Evolutionary conservation across 1,140 invertebrate species (phyloP).

Genomic region (Scaptomyza graminum): DNA sequence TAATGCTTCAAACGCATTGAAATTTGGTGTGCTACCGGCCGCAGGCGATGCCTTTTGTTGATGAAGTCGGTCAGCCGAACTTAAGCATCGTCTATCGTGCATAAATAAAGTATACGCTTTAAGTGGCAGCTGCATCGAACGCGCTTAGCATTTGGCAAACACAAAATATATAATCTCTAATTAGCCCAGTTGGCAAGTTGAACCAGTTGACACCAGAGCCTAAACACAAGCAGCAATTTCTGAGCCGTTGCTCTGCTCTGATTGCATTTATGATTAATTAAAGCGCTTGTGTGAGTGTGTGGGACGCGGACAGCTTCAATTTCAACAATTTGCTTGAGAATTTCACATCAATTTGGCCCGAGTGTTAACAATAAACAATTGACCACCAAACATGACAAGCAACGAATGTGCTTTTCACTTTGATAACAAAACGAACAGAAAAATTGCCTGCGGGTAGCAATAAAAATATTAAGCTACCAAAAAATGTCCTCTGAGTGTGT

Average conservation of each 20-base stretch:
- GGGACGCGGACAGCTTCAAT: slow-evolving; percentile 48
- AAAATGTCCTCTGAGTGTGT: slow-evolving; percentile 7
- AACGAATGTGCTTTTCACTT: slow-evolving; percentile 48
- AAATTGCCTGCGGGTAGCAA: slow-evolving; percentile 45
- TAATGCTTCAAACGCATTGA: slow-evolving; percentile 78
- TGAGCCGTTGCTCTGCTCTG: background rate
- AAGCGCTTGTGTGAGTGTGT: slow-evolving; percentile 37
- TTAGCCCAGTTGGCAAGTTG: slow-evolving; percentile 11
- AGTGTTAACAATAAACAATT: slow-evolving; percentile 76
- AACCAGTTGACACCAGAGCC: background rate
- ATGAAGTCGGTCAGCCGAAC: slow-evolving; percentile 64
- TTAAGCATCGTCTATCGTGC: slow-evolving; percentile 18
- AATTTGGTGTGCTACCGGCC: slow-evolving; percentile 58
- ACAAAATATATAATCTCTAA: slow-evolving; percentile 5
- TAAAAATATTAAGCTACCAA: slow-evolving; percentile 65
- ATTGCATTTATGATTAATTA: slow-evolving; percentile 39
- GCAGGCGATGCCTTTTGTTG: slow-evolving; percentile 64
- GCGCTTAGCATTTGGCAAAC: background rate
- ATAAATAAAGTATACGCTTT: slow-evolving; percentile 39
- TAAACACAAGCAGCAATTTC: background rate
- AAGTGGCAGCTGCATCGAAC: slow-evolving; percentile 23
- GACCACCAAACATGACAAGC: slow-evolving; percentile 72
- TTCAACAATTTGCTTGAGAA: slow-evolving; percentile 54
- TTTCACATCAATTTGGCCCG: slow-evolving; percentile 11
- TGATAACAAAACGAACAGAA: background rate